Percentiles rank a stretch among this genome's conserved stretches.
Conservation (phyloP, 2,797 vertebrate genomes). For the Paramormyrops hopkinsi region DNA sequence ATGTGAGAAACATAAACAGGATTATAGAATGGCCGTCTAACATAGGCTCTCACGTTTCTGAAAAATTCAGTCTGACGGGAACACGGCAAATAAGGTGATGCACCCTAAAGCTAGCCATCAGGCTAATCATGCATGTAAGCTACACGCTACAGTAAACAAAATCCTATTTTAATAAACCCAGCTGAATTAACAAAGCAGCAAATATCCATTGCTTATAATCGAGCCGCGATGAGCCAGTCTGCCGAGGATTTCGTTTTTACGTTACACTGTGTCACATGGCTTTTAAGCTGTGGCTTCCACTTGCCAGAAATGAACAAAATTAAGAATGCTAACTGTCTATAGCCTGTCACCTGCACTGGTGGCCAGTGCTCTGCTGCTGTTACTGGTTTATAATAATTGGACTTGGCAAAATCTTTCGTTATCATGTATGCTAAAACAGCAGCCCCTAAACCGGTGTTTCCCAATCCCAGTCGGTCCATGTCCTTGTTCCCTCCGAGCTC, state of each 20-base stretch:
- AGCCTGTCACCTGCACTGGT: background rate
- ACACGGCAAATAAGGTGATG: background rate
- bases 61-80: background rate
- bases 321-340: background rate
- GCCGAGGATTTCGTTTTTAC: background rate
- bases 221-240: background rate
- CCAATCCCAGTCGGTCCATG: background rate
- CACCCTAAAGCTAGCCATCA: background rate
- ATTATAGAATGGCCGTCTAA: background rate
- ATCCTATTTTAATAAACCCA: background rate
- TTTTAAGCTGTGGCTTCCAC: background rate
- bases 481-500: background rate
- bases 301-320: background rate
- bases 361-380: background rate
- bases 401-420: background rate
- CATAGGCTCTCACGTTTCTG: background rate
- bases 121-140: background rate
- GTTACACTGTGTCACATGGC: background rate
- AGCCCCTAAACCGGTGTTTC: background rate
- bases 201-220: background rate
- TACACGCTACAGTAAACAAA: background rate
- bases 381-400: background rate
- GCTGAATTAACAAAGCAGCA: background rate
- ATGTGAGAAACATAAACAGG: background rate
- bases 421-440: background rate